These are phyloP conservation scores for Betta splendens DNA, from an alignment of 2,797 vertebrate species.

Conservation along the genomic window DNA sequence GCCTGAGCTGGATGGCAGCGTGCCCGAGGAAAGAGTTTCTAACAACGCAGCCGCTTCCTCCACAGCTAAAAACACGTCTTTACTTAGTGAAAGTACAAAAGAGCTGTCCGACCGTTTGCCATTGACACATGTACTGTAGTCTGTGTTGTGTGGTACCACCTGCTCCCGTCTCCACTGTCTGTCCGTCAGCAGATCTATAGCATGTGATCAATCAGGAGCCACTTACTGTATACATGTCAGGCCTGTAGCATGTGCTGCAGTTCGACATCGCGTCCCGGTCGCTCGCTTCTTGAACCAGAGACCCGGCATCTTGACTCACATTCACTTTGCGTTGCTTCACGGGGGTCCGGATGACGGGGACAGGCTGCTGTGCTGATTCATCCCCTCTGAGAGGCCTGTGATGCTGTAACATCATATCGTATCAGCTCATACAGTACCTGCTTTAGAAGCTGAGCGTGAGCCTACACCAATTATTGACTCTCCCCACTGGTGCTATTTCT, in stretches of 20 bases:
- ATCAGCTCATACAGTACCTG: conserved; percentile 35
- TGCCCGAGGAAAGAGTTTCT: conserved; percentile 31
- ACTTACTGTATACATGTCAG: background rate
- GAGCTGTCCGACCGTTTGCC: background rate
- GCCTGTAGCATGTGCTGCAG: conserved; percentile 1
- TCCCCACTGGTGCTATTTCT: conserved; percentile 1
- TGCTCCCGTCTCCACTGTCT: conserved; percentile 8
- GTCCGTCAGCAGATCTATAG: conserved; percentile 3
- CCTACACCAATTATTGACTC: conserved; percentile 27
- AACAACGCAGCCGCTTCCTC: conserved; percentile 18
- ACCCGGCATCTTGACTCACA: conserved; percentile 39
- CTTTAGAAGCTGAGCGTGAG: conserved; percentile 23
- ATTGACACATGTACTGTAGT: too few species aligned
- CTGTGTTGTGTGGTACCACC: too few species aligned
- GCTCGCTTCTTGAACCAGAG: conserved; percentile 24
- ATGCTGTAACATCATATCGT: conserved; percentile 32
- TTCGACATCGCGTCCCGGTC: conserved; percentile 14
- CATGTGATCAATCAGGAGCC: conserved; percentile 9
- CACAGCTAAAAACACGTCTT: background rate
- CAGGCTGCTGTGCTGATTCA: conserved; percentile 37
- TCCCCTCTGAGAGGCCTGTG: conserved; percentile 48
- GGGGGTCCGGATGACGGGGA: conserved; percentile 34
- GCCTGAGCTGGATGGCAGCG: conserved; percentile 14
- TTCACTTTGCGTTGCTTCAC: conserved; percentile 30
- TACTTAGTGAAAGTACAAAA: background rate